These are phyloP conservation scores for Sebastes goodei DNA, from an alignment of 2,797 vertebrate species.

Conservation along the genomic window DNA sequence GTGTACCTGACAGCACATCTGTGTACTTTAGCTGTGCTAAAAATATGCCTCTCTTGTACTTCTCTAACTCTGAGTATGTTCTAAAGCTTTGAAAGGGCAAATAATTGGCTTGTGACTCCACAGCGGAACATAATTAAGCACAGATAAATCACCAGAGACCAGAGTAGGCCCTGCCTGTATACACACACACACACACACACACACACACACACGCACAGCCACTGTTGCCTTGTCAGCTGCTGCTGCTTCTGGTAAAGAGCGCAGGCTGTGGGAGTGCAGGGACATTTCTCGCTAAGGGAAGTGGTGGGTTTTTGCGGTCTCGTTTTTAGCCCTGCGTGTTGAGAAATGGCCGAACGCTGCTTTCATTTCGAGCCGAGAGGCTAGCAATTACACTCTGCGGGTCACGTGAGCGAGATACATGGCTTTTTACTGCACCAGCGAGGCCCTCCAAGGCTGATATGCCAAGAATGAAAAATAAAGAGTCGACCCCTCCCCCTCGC, in stretches of 20 bases:
- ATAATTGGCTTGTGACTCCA: slow-evolving; percentile 63
- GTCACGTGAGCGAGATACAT: slow-evolving; percentile 66
- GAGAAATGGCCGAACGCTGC: slow-evolving; percentile 73
- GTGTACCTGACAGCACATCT: neutral
- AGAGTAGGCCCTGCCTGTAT: slow-evolving; percentile 13
- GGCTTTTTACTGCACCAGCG: slow-evolving; percentile 60
- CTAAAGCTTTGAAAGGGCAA: slow-evolving; percentile 59
- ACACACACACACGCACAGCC: neutral
- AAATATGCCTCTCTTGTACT: slow-evolving; percentile 21
- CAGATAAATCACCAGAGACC: slow-evolving; percentile 59
- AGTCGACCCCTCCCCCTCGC: slow-evolving; percentile 9
- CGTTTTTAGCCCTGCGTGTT: slow-evolving; percentile 61
- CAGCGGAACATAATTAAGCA: slow-evolving; percentile 60
- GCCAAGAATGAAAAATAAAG: slow-evolving; percentile 77
- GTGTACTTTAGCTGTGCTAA: slow-evolving; percentile 12
- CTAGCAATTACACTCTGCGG: slow-evolving; percentile 52
- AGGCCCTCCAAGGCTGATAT: slow-evolving; percentile 73
- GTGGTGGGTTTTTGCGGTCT: slow-evolving; percentile 74
- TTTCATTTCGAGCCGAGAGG: slow-evolving; percentile 72
- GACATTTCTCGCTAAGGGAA: slow-evolving; percentile 79
- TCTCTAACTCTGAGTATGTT: slow-evolving; percentile 32
- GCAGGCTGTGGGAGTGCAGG: slow-evolving; percentile 70
- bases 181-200: neutral
- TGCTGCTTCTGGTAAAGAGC: slow-evolving; percentile 76
- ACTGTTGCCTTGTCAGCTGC: slow-evolving; percentile 65